Percentiles rank a stretch among this genome's conserved stretches.
Conservation (phyloP, 1,140 invertebrate species). For the Campodea augens region DNA sequence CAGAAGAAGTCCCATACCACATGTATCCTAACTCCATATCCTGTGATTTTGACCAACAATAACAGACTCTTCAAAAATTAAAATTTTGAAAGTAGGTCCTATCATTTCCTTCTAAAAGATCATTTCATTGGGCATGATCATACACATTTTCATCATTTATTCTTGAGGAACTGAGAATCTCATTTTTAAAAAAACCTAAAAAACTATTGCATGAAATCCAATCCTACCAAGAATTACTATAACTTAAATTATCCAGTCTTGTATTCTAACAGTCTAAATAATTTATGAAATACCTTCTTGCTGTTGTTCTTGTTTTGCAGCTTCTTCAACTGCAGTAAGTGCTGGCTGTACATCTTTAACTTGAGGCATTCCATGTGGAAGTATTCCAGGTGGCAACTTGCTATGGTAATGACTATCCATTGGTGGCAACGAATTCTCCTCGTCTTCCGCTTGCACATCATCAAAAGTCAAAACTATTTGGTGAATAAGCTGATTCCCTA, state of each 20-base stretch:
- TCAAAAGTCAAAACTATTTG: conserved; percentile 95
- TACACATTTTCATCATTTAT: no score
- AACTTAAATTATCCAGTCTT: conserved; percentile 2
- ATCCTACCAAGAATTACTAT: no score
- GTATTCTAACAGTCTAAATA: conserved; percentile 9
- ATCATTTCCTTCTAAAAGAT: no score
- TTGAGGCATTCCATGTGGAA: conserved; percentile 79
- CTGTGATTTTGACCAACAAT: no score
- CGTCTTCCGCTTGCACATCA: conserved; percentile 89
- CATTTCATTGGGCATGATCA: no score
- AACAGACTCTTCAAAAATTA: no score
- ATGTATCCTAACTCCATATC: no score
- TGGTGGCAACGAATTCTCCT: conserved; percentile 55
- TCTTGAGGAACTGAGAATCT: no score
- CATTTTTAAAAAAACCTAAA: no score
- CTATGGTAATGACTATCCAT: conserved; percentile 43
- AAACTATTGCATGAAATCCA: no score
- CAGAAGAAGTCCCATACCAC: no score
- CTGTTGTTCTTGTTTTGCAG: conserved; percentile 21
- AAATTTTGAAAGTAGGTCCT: no score
- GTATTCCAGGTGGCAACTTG: conserved; percentile 74
- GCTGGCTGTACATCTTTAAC: conserved; percentile 88
- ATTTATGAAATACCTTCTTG: conserved; percentile 15
- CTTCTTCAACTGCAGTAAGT: conserved; percentile 52
- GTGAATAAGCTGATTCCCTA: conserved; percentile 54